Conservation (phyloP, 2,888 invertebrate species). For the Empis livida region DNA sequence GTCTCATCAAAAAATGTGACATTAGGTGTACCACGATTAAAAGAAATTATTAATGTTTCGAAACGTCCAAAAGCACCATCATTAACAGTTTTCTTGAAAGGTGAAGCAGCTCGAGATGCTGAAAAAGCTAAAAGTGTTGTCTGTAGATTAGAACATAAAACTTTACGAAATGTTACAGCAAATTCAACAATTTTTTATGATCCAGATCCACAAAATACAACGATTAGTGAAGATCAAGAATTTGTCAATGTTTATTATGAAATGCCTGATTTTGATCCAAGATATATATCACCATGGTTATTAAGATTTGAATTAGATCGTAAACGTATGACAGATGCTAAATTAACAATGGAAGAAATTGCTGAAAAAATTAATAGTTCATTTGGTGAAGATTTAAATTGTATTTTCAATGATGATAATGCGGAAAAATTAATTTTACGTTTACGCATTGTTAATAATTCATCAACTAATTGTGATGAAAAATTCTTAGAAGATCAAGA, state of each 20-base stretch:
- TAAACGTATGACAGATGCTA: conserved; percentile 94
- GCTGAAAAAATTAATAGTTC: conserved; percentile 94
- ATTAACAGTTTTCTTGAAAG: conserved; percentile 86
- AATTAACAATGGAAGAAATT: conserved; percentile 95
- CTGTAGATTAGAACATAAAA: conserved; percentile 90
- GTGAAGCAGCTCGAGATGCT: conserved; percentile 87
- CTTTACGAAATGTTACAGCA: conserved; percentile 82
- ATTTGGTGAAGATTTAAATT: conserved; percentile 94
- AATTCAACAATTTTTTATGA: conserved; percentile 98
- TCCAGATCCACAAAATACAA: conserved; percentile 91
- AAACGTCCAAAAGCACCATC: conserved; percentile 97
- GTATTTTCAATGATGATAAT: conserved; percentile 97
- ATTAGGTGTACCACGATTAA: conserved; percentile 89
- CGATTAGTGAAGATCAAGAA: conserved; percentile 93
- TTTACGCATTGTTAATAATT: conserved; percentile 90
- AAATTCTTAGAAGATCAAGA: conserved; percentile 39
- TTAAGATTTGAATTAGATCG: conserved; percentile 90
- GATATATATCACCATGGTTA: conserved; percentile 89
- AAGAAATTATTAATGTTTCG: conserved; percentile 92
- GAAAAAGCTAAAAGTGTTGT: conserved; percentile 96
- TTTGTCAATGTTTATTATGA: conserved; percentile 97
- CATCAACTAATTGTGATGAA: conserved; percentile 57
- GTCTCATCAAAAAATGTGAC: conserved; percentile 98
- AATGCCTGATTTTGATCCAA: conserved; percentile 94
- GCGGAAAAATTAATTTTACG: conserved; percentile 91